Base-by-base conservation (phyloP, 2,797 vertebrate genomes). In the Neopelma chrysocephalum region DNA sequence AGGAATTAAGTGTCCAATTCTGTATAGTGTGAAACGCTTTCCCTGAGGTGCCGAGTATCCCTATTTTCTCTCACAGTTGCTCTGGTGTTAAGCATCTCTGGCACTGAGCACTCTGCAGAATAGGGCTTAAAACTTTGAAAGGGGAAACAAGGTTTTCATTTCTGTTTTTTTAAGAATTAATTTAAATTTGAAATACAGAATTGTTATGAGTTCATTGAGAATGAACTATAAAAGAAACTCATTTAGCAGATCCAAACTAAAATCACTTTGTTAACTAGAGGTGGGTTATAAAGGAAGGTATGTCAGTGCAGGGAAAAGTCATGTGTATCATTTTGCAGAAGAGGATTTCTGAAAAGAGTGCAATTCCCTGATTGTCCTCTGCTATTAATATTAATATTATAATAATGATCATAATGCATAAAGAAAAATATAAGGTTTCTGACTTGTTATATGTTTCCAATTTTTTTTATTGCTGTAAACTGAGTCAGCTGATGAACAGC, bases 401-500 rank as follows among this genome's bases (percentile, higher is more conserved):
- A 84, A 48, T 87, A 90, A 68, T 47, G 36, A 71, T 70, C 85
- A 50, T 69, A 57, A 57, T n/a, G 16, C 32, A 34, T 87, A 79
- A 85, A 76, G 73, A 91, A 89, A 94, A 91, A 68, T 82, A 31
- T 12, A 91, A 90, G 56, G 51, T 96, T 94, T 94, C 53, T 82
- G 66, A 91, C 56, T 85, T 27, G 17, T 65, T 90, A 19, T n/a
- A 73, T 95, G 79, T 97, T 97, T 98, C 95, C 85, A 94, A 86
- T 95, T 53, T 54, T 40, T 81, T 89, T 93, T 91, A 98, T 98
- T 98, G 97, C 97, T 98, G 98, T 99, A 99, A 99, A 98, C 98
- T 98, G 98, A 99, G 98, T 98, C 97, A 98, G 98, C 98, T 98
- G 98, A 98, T 98, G 98, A 98, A 98, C 98, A 98, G 98, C 97